Evolutionary conservation across 2,888 invertebrate species (phyloP).

Genomic region (Drosophila colorata): DNA sequence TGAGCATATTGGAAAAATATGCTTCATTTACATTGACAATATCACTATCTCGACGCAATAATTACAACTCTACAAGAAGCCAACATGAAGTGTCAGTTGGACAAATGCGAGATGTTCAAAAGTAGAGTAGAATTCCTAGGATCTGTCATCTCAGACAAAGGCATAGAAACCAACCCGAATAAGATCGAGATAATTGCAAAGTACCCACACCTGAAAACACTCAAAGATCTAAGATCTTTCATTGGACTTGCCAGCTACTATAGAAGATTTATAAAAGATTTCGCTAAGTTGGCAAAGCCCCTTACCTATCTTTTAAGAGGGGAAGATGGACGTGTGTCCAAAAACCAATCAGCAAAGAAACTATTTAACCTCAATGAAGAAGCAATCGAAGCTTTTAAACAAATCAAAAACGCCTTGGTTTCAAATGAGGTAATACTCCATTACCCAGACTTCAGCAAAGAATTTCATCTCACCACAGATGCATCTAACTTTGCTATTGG

Average conservation of each 20-base stretch:
- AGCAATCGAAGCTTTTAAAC: neutral
- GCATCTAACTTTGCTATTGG: too few relatives aligned
- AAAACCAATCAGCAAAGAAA: neutral
- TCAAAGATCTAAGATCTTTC: neutral
- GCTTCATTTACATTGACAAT: conserved; percentile 37
- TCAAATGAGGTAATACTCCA: neutral
- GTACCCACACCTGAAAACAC: neutral
- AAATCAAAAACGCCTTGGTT: neutral
- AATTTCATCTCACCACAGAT: too few relatives aligned
- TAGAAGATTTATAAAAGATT: neutral
- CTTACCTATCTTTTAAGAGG: conserved; percentile 1
- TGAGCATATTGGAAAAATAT: conserved; percentile 33
- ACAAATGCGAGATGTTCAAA: conserved; percentile 37
- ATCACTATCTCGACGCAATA: conserved; percentile 13
- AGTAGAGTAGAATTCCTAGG: neutral
- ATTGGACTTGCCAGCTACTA: neutral
- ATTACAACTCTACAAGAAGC: conserved; percentile 14
- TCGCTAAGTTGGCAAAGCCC: neutral
- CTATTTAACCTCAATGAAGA: neutral
- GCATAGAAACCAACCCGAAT: conserved; percentile 1
- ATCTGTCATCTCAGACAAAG: neutral
- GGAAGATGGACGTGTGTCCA: neutral
- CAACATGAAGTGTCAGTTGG: conserved; percentile 34
- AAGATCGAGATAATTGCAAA: neutral
- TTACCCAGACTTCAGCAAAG: too few relatives aligned